These are phyloP conservation scores for Tetragonula clypearis DNA, from an alignment of 1,140 invertebrate genomes.

Conservation along the genomic window DNA sequence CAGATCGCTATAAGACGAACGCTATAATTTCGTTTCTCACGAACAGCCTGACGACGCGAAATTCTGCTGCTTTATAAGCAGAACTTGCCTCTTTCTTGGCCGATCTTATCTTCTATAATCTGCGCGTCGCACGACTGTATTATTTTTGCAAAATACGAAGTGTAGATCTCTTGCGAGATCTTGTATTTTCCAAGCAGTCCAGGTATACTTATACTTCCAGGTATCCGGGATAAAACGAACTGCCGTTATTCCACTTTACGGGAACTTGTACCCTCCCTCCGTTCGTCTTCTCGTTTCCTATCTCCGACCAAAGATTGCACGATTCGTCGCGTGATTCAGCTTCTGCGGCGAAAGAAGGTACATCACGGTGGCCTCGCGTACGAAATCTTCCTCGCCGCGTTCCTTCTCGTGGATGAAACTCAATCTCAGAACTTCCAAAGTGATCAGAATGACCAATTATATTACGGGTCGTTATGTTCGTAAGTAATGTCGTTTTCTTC, in stretches of 20 bases:
- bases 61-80: background rate
- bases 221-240: background rate
- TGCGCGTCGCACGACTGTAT: background rate
- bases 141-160: background rate
- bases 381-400: background rate
- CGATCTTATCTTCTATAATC: background rate
- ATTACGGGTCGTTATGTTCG: no score
- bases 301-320: background rate
- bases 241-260: background rate
- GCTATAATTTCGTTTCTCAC: background rate
- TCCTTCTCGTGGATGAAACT: background rate
- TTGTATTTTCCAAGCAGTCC: background rate
- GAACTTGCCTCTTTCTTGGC: background rate
- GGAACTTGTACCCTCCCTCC: background rate
- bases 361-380: background rate
- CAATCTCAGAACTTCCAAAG: background rate
- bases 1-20: background rate
- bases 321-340: background rate
- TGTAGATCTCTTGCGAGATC: background rate
- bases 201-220: background rate
- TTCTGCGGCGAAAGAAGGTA: no score
- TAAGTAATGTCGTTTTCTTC: no score
- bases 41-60: background rate
- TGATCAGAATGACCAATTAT: background rate
- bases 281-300: background rate